Base-by-base conservation (phyloP, 2,113 vertebrate genomes). In the Menura novaehollandiae region DNA sequence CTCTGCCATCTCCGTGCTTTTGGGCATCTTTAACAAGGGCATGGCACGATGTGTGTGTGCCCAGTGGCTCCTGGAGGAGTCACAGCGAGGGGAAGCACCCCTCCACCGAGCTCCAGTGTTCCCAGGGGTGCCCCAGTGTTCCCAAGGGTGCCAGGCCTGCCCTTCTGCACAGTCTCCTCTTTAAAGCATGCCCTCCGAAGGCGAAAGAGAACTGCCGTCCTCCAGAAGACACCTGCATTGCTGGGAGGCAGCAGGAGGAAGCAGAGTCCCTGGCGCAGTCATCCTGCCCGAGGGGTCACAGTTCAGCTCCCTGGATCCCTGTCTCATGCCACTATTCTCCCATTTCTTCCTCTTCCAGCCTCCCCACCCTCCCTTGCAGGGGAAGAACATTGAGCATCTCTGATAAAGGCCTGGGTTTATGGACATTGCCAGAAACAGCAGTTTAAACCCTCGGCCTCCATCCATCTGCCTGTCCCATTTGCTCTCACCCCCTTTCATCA, bases 191-290 rank as follows among this genome's bases (percentile, higher is more conserved):
- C 39, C 26, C 22, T 74, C 37, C 3, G 2, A 21, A 72, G 47
- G 62, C 67, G 72, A 73, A 43, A 43, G 53, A 6, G 64, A 37
- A 0, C 22, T 33, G 28, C 15, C 23, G 28, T 85, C 13, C 32
- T 84, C 8, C 0, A 1, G 6, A 0, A 52, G 77, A 37, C 10
- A 2, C 39, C 5, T 0, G 3, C 4, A 3, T 19, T 35, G 67
- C 87, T 60, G 62, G 60, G 23, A 46, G 52, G 21, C 55, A 47
- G 46, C 63, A 30, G 63, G 27, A 78, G 33, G 44, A 33, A n/a
- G 41, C 32, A 23, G 39, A 30, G 62, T 6, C 49, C 47, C 72
- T 0, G 0, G 27, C 83, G 58, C 30, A 26, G 43, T 6, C 60
- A 41, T 13, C 39, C 39, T 41, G 39, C 39, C 39, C 39, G 39